These are phyloP conservation scores for Pluvialis apricaria DNA, from an alignment of 2,113 vertebrate genomes.

Conservation along the genomic window DNA sequence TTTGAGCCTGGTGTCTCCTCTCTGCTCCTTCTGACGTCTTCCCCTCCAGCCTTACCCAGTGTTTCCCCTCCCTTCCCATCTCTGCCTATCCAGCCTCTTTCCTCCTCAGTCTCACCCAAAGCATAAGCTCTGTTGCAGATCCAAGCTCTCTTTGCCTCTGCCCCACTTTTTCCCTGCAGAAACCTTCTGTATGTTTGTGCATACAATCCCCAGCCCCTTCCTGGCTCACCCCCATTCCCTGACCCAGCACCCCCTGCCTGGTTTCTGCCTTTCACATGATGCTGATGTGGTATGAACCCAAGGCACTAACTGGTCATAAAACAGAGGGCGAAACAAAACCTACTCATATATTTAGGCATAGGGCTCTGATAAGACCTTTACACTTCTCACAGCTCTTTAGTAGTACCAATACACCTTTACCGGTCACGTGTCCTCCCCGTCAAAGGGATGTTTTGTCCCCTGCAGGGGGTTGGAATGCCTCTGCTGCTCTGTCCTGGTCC, in stretches of 20 bases:
- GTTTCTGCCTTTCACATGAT: neutral
- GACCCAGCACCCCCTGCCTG: rapidly evolving
- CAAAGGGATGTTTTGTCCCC: neutral
- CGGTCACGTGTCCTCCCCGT: neutral
- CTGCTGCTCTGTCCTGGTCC: neutral
- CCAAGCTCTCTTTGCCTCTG: neutral
- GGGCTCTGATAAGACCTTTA: neutral
- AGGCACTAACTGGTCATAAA: neutral
- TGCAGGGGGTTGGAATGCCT: neutral
- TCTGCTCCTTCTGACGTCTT: neutral
- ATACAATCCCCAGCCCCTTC: neutral
- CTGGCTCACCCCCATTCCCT: neutral
- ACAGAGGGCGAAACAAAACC: neutral
- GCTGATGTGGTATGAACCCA: neutral
- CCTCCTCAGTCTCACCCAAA: neutral
- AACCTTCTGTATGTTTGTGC: neutral
- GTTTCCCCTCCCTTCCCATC: neutral
- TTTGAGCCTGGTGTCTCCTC: neutral
- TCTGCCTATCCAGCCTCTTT: neutral
- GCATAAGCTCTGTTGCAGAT: neutral
- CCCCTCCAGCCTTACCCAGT: neutral
- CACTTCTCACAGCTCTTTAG: neutral
- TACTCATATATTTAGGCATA: neutral
- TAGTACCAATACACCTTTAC: neutral
- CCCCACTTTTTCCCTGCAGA: neutral